Base-by-base conservation (phyloP, 2,888 invertebrate genomes). In the Anarsia innoxiella region DNA sequence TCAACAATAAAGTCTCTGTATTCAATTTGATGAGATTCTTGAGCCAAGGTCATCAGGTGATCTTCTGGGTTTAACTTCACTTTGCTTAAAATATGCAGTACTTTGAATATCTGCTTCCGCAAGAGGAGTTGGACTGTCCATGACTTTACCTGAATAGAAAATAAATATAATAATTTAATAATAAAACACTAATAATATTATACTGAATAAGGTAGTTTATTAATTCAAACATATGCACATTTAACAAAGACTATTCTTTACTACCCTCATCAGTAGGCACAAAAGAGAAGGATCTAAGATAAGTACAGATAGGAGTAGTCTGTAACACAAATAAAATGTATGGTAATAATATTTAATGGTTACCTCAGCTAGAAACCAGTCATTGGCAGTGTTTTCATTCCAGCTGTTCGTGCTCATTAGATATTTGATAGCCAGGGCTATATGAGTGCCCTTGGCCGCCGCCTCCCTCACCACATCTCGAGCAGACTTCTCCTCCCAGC, bases 401-500 rank as follows among this genome's bases (percentile, higher is more conserved):
- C 88, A 87, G 41, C 78, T 72, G 59, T 87, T 88, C 53, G 88
- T 86, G 27, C 66, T 64, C 49, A 86, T 82, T 12, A 91, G 66
- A 66, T 88, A 90, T 49, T 79, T 84, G 35, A 87, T 65, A 26
- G 89, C 90, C 37, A 90, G 64, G 23, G 77, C 70, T 30, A 90
- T 84, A 51, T 89, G 88, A 15, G 87, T 86, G 11, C 91, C 91
- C 61, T 91, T 91, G 1, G 88, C 87, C 16, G 89, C 90, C 9
- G 91, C 89, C 64, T 91, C 91, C 49, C 91, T 76, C 0, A 88
- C 88, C 28, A 91, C 87, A 67, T 91, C 90, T 56, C 88, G 75
- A 19, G 88, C 82, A 26, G 88, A 87, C 49, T 89, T 87, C 37
- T 74, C 82, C 43, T 86, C 86, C 91, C 91, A 91, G 48, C 88